phyloP scores from a whole-genome alignment of 1,140 invertebrate genomes.

The Mercenaria mercenaria region DNA sequence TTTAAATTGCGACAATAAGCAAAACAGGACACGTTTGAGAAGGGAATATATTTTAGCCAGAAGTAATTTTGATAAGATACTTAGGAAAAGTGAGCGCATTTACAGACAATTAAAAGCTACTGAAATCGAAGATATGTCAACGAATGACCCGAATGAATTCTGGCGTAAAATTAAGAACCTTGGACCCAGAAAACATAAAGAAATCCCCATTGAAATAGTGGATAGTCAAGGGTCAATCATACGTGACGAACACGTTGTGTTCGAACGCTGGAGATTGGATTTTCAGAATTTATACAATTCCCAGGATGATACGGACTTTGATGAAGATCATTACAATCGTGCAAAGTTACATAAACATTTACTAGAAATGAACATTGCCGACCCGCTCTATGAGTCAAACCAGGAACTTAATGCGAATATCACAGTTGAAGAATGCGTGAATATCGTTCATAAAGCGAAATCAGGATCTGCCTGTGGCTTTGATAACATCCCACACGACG shows the following conservation, averaged over 20 bases:
- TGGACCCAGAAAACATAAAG: constrained; percentile 42
- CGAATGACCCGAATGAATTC: constrained; percentile 63
- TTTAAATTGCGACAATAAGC: neutral
- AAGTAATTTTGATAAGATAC: constrained; percentile 34
- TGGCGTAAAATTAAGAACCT: constrained; percentile 65
- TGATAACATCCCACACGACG: constrained; percentile 19
- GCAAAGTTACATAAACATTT: constrained; percentile 33
- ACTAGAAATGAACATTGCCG: constrained; percentile 33
- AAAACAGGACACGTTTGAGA: neutral
- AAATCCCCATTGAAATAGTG: constrained; percentile 36
- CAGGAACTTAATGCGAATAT: constrained; percentile 10
- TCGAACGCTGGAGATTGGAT: constrained; percentile 46
- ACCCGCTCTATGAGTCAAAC: constrained; percentile 24
- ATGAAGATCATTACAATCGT: constrained; percentile 45
- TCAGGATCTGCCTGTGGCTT: neutral
- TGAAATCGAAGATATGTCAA: constrained; percentile 63
- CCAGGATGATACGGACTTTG: constrained; percentile 17
- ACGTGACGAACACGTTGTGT: neutral
- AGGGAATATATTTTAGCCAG: neutral
- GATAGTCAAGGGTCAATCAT: constrained; percentile 8
- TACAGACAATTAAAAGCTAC: neutral
- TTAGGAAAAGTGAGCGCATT: constrained; percentile 32
- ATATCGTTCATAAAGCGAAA: neutral
- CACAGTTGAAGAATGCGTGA: neutral
- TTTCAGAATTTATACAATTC: constrained; percentile 51